A percentile compares a stretch with the other conserved stretches of the same genome.
Conservation (phyloP, 2,113 vertebrate genomes). For the Myxocyprinus asiaticus region DNA sequence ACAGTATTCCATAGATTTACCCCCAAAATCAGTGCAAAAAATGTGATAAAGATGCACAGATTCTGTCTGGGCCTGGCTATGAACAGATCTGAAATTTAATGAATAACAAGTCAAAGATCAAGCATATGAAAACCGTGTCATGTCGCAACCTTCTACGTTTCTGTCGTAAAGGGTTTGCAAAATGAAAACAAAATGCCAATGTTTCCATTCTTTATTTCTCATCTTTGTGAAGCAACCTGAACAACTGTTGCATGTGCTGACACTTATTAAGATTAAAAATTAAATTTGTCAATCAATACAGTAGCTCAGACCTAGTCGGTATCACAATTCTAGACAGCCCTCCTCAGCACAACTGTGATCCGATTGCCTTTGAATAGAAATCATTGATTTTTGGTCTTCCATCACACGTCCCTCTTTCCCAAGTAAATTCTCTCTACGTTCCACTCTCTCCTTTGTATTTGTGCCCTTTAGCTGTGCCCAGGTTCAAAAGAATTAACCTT, state of each 20-base stretch:
- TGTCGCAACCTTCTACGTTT: background rate
- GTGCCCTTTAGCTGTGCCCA: slow-evolving; percentile 53
- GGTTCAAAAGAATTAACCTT: slow-evolving; percentile 62
- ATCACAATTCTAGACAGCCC: slow-evolving; percentile 24
- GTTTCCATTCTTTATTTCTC: no score
- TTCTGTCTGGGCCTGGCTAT: no score
- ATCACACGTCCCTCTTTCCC: slow-evolving; percentile 45
- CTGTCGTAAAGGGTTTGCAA: background rate
- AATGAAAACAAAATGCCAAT: background rate
- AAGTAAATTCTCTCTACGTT: slow-evolving; percentile 44
- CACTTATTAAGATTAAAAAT: background rate
- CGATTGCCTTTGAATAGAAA: slow-evolving; percentile 45
- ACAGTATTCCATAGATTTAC: no score
- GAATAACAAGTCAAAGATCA: no score
- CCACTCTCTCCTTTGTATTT: slow-evolving; percentile 45
- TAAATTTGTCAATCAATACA: slow-evolving; percentile 35
- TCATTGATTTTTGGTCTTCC: slow-evolving; percentile 55
- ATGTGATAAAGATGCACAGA: no score
- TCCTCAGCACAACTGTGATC: slow-evolving; percentile 21
- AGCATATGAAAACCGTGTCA: no score
- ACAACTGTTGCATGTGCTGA: background rate
- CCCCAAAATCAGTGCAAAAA: no score
- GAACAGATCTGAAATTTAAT: no score
- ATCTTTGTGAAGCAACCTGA: background rate
- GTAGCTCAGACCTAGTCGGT: slow-evolving; percentile 24